Conservation (phyloP, 2,888 invertebrate species). For the Cryptus viduatorius region DNA sequence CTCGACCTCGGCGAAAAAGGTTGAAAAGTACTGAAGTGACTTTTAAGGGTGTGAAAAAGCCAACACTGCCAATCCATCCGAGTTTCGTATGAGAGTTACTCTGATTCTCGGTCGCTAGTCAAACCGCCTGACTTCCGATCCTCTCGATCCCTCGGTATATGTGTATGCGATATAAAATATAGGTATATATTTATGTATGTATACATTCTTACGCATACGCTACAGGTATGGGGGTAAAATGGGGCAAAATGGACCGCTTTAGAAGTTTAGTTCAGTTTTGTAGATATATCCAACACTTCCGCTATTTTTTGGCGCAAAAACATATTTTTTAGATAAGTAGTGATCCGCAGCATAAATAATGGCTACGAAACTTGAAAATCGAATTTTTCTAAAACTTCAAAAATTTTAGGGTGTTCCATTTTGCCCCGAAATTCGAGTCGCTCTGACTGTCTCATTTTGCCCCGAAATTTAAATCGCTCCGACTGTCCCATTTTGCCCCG, state of each 20-base stretch:
- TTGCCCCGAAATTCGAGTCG: neutral
- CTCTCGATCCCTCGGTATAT: neutral
- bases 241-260: too few relatives aligned
- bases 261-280: too few relatives aligned
- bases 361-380: too few relatives aligned
- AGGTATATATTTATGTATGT: neutral
- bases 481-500: too few relatives aligned
- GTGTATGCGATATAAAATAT: neutral
- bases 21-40: constrained; percentile 37
- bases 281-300: too few relatives aligned
- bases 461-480: neutral
- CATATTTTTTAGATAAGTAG: too few relatives aligned
- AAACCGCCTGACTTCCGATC: neutral
- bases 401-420: neutral
- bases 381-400: too few relatives aligned
- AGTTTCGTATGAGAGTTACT: constrained; percentile 11
- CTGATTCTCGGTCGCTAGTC: neutral
- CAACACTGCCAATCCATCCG: constrained; percentile 30
- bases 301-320: too few relatives aligned
- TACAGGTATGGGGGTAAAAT: too few relatives aligned
- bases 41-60: constrained; percentile 54
- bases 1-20: constrained; percentile 34
- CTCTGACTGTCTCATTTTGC: neutral
- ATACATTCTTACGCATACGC: neutral
- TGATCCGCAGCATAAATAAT: too few relatives aligned